Evolutionary conservation across 2,113 vertebrate species (phyloP), one percentile per base, ranked within the genome.

Genomic region (Origma solitaria): DNA sequence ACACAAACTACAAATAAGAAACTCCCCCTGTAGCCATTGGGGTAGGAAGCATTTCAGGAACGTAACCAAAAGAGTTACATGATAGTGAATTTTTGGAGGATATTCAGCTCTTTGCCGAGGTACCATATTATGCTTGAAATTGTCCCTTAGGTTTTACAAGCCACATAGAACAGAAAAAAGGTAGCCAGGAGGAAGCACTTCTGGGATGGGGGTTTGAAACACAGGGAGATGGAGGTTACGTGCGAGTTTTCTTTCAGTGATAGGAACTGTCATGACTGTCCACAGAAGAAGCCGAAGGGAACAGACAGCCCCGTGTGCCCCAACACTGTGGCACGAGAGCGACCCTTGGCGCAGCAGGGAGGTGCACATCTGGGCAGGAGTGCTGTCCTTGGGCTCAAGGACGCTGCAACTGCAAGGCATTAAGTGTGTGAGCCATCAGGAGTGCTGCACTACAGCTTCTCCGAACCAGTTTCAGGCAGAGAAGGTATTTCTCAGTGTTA

Each of bases 241-340:
- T 7, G 8, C 40, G 60, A 92, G 16, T 28, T 86, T 54, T 72
- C 54, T 45, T 79, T 27, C 54, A 47, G 58, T 10, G 57, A 33
- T 2, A 35, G 49, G 61, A 86, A 3, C 27, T 92, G 80, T 25
- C 60, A 40, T 4, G 6, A 12, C 19, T 58, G 47, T 30, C 49
- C 19, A 56, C 22, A 78, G 69, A 78, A 54, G 80, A 33, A 47
- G 30, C 11, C 84, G 60, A 93, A 49, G 35, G n/a, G 45, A 87
- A 15, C 28, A 82, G 57, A 27, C 16, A 87, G 51, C 35, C 19
- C 38, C 11, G 9, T 6, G 2, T 25, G 23, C 65, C 35, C 51
- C 12, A 3, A 40, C 18, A 61, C 42, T 0, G 0, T 20, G 44
- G 27, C 65, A 54, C 0, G 0, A 73, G 33, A 42, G 7, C 0